Base-by-base conservation (phyloP, 2,797 vertebrate species). In the Rhynchotus rufescens region DNA sequence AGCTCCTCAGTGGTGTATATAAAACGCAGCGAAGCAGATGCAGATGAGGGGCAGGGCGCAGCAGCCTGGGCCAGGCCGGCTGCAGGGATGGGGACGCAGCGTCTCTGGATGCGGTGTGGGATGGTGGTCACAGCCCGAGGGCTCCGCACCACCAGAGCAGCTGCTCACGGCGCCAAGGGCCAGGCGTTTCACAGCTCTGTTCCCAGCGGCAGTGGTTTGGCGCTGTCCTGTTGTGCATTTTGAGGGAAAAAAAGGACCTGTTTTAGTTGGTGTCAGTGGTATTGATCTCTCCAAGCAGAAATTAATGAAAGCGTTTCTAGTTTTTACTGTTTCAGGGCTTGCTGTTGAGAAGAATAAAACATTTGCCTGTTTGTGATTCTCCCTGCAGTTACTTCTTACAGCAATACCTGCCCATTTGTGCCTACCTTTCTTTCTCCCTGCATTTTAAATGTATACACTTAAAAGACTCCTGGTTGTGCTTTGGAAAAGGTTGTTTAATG, bases 231-330 rank as follows among this genome's bases (percentile, higher is more conserved):
- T 22, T 9, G 56, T 8, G 26, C n/a, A 13, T 40, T 30, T 42
- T 49, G 49, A 83, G 57, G 40, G 52, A 42, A 74, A 40, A 40
- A 40, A 85, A 72, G 30, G 59, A 25, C 49, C 69, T 25, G 28
- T 12, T 52, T 51, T 36, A 14, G 26, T 19, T 51, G 67, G 42
- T 60, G 47, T 30, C 1, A 17, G 2, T 68, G 28, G 9, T 74
- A 90, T 86, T 34, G 84, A 94, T 89, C 68, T 80, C 56, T 76
- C 42, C 34, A n/a, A 69, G 60, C 19, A 49, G 80, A 93, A 92
- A 95, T 69, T 86, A 90, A 84, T 73, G 74, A 60, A 61, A 52
- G 36, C 56, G 54, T 49, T 92, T 82, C 71, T 88, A 15, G 47
- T 86, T n/a, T 90, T 90, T 73, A 73, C 61, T 84, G 84, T 67